Evolutionary conservation across 92 coral and sea anemone species (phyloP).

Genomic region (Palythoa grandis): DNA sequence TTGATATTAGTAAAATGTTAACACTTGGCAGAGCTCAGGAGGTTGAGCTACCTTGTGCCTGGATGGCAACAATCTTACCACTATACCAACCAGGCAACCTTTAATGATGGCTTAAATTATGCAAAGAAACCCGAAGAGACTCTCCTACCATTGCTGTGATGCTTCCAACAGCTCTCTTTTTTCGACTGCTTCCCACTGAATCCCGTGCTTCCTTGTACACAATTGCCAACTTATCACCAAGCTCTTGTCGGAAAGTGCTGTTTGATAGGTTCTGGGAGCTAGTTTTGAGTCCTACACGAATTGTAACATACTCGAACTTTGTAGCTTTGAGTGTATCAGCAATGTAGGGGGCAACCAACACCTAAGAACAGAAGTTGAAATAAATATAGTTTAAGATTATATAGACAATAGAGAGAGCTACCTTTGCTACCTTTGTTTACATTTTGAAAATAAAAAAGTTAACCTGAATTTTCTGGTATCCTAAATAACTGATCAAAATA

Average conservation of each 20-base stretch:
- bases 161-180: slow-evolving; percentile 88
- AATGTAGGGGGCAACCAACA: slow-evolving; percentile 72
- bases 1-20: too few relatives aligned
- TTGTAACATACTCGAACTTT: slow-evolving; percentile 56
- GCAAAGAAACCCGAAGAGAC: background rate
- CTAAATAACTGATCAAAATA: too few relatives aligned
- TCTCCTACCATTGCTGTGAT: slow-evolving; percentile 76
- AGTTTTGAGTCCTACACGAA: slow-evolving; percentile 50
- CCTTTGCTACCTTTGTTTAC: background rate
- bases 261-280: slow-evolving; percentile 53
- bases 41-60: too few relatives aligned
- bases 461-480: too few relatives aligned
- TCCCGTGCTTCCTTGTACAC: slow-evolving; percentile 75
- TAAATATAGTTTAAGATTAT: background rate
- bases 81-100: too few relatives aligned
- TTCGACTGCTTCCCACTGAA: slow-evolving; percentile 55
- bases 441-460: too few relatives aligned
- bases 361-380: slow-evolving; percentile 52
- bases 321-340: slow-evolving; percentile 69
- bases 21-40: too few relatives aligned
- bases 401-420: too few relatives aligned
- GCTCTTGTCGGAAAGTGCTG: slow-evolving; percentile 48
- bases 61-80: too few relatives aligned
- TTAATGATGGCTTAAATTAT: background rate
- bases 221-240: slow-evolving; percentile 69